These are phyloP conservation scores for Sciurus vulgaris DNA, from an alignment of 2,797 vertebrate genomes.

Conservation along the genomic window DNA sequence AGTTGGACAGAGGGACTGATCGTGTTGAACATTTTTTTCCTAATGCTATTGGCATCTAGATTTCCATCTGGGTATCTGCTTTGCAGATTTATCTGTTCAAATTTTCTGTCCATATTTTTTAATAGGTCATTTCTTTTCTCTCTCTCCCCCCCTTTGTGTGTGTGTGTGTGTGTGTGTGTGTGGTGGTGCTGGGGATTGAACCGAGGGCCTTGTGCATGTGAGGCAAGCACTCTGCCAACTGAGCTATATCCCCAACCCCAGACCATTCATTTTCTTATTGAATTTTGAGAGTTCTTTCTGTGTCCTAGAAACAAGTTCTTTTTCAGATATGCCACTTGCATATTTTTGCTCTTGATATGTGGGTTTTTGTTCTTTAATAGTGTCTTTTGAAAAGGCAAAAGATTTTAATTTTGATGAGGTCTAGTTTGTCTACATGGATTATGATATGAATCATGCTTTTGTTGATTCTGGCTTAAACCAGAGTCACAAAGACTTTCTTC, in stretches of 20 bases:
- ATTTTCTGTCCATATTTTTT: constrained; percentile 41
- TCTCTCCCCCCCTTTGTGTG: no score
- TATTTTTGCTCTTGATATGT: neutral
- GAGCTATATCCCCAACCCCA: no score
- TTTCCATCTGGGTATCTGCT: neutral
- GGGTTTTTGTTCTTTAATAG: neutral
- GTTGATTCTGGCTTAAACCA: neutral
- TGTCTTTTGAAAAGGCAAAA: constrained; percentile 23
- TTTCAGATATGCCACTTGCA: neutral
- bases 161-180: no score
- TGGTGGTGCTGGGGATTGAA: no score
- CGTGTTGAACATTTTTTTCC: neutral
- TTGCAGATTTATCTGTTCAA: neutral
- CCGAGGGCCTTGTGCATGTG: no score
- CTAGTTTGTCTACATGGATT: constrained; percentile 22
- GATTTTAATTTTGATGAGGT: constrained; percentile 16
- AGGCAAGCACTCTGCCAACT: no score
- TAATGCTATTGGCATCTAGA: neutral
- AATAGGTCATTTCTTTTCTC: neutral
- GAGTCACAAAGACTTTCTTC: neutral
- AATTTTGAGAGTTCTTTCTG: constrained; percentile 17
- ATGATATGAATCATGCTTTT: constrained; percentile 27
- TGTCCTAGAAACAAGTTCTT: neutral
- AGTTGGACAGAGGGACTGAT: neutral
- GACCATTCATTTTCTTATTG: neutral